Conservation (phyloP, 2,888 invertebrate species). For the Amorpha juglandis region DNA sequence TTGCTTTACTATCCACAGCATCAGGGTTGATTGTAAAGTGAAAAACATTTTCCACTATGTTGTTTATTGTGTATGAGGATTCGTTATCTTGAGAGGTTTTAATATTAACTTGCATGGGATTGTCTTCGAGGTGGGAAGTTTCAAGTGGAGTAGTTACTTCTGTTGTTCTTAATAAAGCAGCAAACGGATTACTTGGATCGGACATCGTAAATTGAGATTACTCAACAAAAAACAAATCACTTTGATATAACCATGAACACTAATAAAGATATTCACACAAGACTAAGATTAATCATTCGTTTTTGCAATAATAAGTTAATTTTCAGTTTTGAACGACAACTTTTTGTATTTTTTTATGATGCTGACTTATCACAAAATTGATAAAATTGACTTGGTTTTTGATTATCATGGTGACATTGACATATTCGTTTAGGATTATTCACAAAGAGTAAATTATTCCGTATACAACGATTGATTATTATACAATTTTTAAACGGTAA, state of each 20-base stretch:
- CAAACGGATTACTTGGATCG: conserved; percentile 75
- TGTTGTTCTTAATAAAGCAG: conserved; percentile 67
- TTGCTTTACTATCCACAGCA: conserved; percentile 56
- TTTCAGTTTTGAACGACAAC: background rate
- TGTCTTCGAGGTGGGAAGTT: conserved; percentile 50
- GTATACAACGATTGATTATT: too few relatives aligned
- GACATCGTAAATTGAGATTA: conserved; percentile 61
- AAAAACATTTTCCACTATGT: conserved; percentile 88
- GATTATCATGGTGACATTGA: conserved; percentile 37
- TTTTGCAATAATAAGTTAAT: background rate
- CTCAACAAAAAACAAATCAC: conserved; percentile 2
- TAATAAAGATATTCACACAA: background rate
- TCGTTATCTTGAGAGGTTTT: conserved; percentile 55
- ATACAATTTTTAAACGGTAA: too few relatives aligned
- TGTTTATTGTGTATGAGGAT: conserved; percentile 71
- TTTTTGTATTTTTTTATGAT: conserved; percentile 37
- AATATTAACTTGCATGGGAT: conserved; percentile 47
- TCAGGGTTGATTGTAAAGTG: conserved; percentile 87
- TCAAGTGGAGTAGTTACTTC: conserved; percentile 53
- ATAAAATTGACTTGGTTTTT: conserved; percentile 47
- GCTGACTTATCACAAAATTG: conserved; percentile 58
- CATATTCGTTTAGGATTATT: conserved; percentile 11
- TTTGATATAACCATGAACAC: conserved; percentile 9
- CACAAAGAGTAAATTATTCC: background rate
- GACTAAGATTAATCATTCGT: background rate